Conservation (phyloP, 2,888 invertebrate genomes). For the Eudasyphora cyanicolor region DNA sequence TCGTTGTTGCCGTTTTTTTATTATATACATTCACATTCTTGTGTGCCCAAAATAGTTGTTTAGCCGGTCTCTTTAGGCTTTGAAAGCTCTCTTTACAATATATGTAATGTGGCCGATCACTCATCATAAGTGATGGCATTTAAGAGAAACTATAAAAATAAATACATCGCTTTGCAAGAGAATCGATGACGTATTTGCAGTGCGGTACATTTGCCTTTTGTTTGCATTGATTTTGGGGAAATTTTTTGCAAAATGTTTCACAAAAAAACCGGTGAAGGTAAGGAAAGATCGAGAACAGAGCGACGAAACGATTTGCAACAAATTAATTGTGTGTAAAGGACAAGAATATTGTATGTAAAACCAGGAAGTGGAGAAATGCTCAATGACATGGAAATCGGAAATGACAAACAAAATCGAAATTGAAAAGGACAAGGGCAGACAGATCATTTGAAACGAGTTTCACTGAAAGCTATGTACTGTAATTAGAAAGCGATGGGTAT, state of each 20-base stretch:
- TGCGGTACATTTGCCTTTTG: background rate
- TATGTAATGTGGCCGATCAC: too few species aligned
- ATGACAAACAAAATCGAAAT: background rate
- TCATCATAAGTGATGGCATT: too few species aligned
- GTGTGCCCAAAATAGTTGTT: background rate
- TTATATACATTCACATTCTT: background rate
- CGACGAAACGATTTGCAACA: background rate
- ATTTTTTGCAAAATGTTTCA: background rate
- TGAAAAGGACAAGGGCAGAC: background rate
- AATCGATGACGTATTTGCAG: background rate
- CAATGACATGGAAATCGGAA: too few species aligned
- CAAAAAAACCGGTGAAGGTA: background rate
- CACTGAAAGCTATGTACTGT: too few species aligned
- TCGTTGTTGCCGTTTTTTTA: conserved; percentile 1
- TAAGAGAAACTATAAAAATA: background rate
- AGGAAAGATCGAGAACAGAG: background rate
- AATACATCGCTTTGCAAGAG: background rate
- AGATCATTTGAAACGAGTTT: too few species aligned
- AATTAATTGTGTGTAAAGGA: conserved; percentile 1
- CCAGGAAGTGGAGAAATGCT: conserved; percentile 1
- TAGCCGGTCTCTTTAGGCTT: background rate
- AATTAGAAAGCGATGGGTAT: too few species aligned
- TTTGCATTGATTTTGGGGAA: background rate
- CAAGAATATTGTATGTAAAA: background rate
- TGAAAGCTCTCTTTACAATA: background rate